phyloP scores from a whole-genome alignment of 2,888 invertebrate species.

The Cataglyphis altisquamis region DNA sequence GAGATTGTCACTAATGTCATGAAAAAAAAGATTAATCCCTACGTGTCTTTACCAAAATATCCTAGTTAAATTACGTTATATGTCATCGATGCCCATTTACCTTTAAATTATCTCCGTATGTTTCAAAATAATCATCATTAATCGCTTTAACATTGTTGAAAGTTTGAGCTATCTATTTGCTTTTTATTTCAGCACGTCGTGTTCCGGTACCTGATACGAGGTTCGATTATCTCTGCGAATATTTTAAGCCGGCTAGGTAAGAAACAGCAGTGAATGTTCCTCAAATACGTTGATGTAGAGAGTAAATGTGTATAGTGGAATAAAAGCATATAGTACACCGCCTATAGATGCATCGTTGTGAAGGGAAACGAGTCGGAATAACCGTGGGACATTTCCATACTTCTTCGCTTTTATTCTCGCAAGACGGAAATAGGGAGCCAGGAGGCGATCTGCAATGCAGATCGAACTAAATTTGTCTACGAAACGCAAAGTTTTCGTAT shows the following conservation, averaged over 20 bases:
- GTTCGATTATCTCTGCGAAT: conserved; percentile 97
- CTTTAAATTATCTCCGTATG: neutral
- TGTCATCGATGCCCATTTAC: neutral
- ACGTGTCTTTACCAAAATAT: conserved; percentile 71
- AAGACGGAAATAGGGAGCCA: conserved; percentile 66
- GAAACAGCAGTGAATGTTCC: conserved; percentile 72
- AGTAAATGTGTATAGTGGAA: conserved; percentile 42
- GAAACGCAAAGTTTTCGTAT: conserved; percentile 70
- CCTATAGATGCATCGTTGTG: conserved; percentile 75
- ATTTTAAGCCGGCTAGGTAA: conserved; percentile 97
- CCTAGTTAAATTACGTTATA: neutral
- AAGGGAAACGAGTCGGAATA: conserved; percentile 85
- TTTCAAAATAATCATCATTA: neutral
- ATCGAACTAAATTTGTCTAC: conserved; percentile 78
- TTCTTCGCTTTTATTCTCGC: conserved; percentile 82
- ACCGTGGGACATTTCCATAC: conserved; percentile 83
- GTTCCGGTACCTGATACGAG: conserved; percentile 99
- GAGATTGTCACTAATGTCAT: conserved; percentile 86
- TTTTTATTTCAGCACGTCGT: conserved; percentile 90
- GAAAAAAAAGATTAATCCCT: conserved; percentile 88
- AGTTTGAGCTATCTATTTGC: conserved; percentile 9
- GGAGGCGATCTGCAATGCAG: conserved; percentile 85
- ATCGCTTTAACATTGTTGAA: neutral
- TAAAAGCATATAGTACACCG: conserved; percentile 33
- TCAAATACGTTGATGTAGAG: conserved; percentile 69